Conservation (phyloP, 1,140 invertebrate genomes). For the Bombus haemorrhoidalis region DNA sequence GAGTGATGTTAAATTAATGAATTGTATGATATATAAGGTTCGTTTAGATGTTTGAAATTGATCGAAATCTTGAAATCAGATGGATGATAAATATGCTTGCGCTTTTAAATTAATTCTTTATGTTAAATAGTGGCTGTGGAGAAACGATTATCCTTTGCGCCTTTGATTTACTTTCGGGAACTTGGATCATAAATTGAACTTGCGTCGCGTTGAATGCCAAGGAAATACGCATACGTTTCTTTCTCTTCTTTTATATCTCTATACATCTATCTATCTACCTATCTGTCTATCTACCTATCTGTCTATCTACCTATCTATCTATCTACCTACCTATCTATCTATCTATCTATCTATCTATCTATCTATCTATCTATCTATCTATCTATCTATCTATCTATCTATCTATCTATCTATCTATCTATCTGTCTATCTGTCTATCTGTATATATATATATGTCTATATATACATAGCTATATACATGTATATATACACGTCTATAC, state of each 20-base stretch:
- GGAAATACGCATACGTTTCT: not conserved
- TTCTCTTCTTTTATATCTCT: not conserved
- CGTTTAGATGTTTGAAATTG: not conserved
- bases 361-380: too few relatives aligned
- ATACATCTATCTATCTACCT: not conserved
- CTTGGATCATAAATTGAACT: slow-evolving; percentile 31
- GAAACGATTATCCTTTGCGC: slow-evolving; percentile 31
- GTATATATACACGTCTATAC: too few relatives aligned
- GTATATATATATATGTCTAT: too few relatives aligned
- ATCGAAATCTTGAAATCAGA: slow-evolving; percentile 35
- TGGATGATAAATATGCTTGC: slow-evolving; percentile 24
- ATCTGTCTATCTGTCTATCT: too few relatives aligned
- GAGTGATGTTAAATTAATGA: slow-evolving; percentile 46
- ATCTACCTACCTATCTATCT: too few relatives aligned
- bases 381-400: too few relatives aligned
- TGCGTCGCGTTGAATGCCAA: not conserved
- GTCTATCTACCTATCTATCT: too few relatives aligned
- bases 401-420: too few relatives aligned
- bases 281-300: too few relatives aligned
- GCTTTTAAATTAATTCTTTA: slow-evolving; percentile 46
- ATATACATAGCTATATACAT: too few relatives aligned
- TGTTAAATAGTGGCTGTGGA: slow-evolving; percentile 60
- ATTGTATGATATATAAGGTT: slow-evolving; percentile 5
- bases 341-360: too few relatives aligned
- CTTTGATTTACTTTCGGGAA: slow-evolving; percentile 44